phyloP scores from a whole-genome alignment of 2,113 vertebrate species.

The Nycticebus coucang region DNA sequence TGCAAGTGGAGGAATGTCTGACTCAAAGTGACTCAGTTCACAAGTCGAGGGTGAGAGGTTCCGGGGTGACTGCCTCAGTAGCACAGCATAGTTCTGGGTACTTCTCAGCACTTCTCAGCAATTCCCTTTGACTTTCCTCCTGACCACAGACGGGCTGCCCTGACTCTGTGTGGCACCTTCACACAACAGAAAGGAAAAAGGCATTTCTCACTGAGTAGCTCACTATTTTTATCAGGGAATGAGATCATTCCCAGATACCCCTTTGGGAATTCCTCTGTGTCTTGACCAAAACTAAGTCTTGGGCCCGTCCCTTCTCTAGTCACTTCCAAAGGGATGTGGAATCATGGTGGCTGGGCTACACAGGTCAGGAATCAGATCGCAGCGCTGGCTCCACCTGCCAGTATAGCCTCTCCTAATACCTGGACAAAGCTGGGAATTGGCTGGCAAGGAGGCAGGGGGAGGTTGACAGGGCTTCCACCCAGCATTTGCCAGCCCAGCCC shows the following conservation, averaged over 20 bases:
- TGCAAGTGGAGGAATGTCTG: not conserved
- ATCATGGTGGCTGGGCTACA: not conserved
- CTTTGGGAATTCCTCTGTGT: not conserved
- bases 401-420: too few species aligned
- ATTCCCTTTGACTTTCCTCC: not conserved
- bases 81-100: not conserved
- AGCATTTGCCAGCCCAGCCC: not conserved
- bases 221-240: not conserved
- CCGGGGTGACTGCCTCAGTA: too few species aligned
- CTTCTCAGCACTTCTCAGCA: too few species aligned
- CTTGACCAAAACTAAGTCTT: not conserved
- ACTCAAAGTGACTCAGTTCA: not conserved
- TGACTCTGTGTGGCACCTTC: not conserved
- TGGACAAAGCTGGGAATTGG: not conserved
- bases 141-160: not conserved
- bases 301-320: not conserved
- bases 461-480: not conserved
- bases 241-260: not conserved
- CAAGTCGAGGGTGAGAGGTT: not conserved
- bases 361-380: not conserved
- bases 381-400: not conserved
- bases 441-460: not conserved
- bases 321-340: not conserved
- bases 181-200: not conserved
- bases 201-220: not conserved